Conservation (phyloP, 2,888 invertebrate species). For the Galerucella nymphaeae region DNA sequence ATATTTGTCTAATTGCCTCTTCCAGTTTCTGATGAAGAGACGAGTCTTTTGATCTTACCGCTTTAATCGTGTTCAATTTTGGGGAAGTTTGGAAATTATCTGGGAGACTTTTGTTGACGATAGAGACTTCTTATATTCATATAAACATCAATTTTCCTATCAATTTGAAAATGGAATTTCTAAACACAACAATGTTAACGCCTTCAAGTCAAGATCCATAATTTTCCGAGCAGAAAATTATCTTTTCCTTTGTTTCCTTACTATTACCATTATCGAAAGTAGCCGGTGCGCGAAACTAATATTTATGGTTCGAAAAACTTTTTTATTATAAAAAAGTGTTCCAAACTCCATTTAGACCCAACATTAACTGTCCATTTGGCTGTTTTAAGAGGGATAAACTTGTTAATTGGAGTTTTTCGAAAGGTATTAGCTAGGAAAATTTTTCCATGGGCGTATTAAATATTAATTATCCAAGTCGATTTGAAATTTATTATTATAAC, state of each 20-base stretch:
- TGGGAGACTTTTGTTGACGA: background rate
- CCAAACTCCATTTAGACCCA: conserved; percentile 24
- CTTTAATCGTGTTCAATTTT: background rate
- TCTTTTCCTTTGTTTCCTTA: background rate
- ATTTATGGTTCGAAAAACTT: conserved; percentile 28
- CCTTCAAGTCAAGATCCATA: too few relatives aligned
- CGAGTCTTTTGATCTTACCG: conserved; percentile 17
- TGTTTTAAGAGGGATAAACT: background rate
- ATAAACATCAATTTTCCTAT: too few relatives aligned
- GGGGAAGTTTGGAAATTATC: background rate
- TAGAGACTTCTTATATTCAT: background rate
- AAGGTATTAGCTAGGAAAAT: background rate
- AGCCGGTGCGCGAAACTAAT: conserved; percentile 16
- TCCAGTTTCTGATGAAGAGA: conserved; percentile 26
- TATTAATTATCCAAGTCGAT: too few relatives aligned
- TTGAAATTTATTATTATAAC: too few relatives aligned
- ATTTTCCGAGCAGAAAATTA: background rate
- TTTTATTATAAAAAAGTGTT: conserved; percentile 21
- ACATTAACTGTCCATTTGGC: conserved; percentile 36
- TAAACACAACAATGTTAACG: too few relatives aligned
- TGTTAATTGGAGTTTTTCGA: conserved; percentile 10
- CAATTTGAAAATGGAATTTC: too few relatives aligned
- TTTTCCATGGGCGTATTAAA: background rate
- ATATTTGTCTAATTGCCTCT: conserved; percentile 49
- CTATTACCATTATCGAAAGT: background rate